Evolutionary conservation across 2,113 vertebrate genomes (phyloP), one percentile per base, ranked within the genome.

Genomic region (Leptobrachium ailaonicum): DNA sequence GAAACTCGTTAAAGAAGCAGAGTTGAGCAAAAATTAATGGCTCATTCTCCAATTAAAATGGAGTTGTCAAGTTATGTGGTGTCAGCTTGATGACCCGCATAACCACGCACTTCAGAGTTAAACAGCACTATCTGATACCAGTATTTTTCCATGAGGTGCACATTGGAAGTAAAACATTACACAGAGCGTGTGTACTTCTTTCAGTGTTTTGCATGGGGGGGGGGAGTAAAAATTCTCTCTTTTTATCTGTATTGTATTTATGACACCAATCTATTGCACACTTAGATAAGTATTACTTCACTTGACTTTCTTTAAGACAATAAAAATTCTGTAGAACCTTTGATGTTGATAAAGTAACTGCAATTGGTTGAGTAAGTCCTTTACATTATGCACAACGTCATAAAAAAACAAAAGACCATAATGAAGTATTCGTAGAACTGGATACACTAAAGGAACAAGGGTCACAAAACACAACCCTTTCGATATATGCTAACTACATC

Each of bases 1-100:
- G 47, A 67, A 64, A 71, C 68, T 71, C 71, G 71, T 78, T 78
- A 63, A 78, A 47, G 56, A 50, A 42, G 58, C 41, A 43, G 68
- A 78, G 70, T 7, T 20, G 20, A n/a, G 6, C 14, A 6, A 71
- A n/a, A n/a, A 78, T 50, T 62, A 71, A 71, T 71, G 67, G 41
- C 62, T 64, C 32, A 78, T 62, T 42, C 42, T 14, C 76, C 67
- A 78, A 78, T 71, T 78, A 78, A 62, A 63, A 41, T 78, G 58
- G 63, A 64, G 13, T 58, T 60, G 68, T 71, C 76, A 71, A 20
- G 20, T 5, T 50, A 66, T 2, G 20, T 43, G 43, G 43, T n/a
- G 45, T 63, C 6, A 66, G 13, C 41, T 62, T 62, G 54, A 43
- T 4, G 76, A 56, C 66, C 68, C 58, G 32, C 32, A 43, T 54